These are phyloP conservation scores for Bufo gargarizans DNA, from an alignment of 2,113 vertebrate genomes.

Conservation along the genomic window DNA sequence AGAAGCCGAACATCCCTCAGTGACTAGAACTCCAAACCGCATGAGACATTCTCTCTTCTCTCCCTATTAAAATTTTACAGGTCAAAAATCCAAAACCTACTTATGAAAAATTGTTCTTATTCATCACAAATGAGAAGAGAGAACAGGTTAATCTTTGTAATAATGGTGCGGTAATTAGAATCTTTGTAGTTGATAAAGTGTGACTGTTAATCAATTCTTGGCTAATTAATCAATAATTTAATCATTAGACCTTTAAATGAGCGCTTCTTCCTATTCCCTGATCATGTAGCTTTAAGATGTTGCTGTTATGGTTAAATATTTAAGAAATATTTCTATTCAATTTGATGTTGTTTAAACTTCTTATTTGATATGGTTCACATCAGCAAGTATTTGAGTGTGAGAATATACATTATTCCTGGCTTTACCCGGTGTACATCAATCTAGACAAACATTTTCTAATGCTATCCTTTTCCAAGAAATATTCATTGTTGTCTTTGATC, in stretches of 20 bases:
- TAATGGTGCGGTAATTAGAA: constrained; percentile 93
- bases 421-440: too few relatives aligned
- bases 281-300: constrained; percentile 77
- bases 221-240: constrained; percentile 99
- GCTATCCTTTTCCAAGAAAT: too few relatives aligned
- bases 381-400: background rate
- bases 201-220: constrained; percentile 98
- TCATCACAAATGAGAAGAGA: constrained; percentile 92
- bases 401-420: background rate
- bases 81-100: constrained; percentile 98
- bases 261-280: constrained; percentile 92
- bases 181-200: constrained; percentile 93
- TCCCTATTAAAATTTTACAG: constrained; percentile 99
- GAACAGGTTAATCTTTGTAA: constrained; percentile 89
- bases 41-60: constrained; percentile 83
- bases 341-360: background rate
- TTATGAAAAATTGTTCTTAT: constrained; percentile 96
- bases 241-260: constrained; percentile 98
- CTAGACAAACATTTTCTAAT: too few relatives aligned
- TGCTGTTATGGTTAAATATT: constrained; percentile 80
- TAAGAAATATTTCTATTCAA: constrained; percentile 68
- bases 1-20: constrained; percentile 85
- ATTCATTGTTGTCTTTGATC: too few relatives aligned
- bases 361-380: background rate
- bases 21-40: constrained; percentile 93